Base-by-base conservation (phyloP, 30 jellyfish, hydroid and myxozoan genomes). In the Phacellophora camtschatica region DNA sequence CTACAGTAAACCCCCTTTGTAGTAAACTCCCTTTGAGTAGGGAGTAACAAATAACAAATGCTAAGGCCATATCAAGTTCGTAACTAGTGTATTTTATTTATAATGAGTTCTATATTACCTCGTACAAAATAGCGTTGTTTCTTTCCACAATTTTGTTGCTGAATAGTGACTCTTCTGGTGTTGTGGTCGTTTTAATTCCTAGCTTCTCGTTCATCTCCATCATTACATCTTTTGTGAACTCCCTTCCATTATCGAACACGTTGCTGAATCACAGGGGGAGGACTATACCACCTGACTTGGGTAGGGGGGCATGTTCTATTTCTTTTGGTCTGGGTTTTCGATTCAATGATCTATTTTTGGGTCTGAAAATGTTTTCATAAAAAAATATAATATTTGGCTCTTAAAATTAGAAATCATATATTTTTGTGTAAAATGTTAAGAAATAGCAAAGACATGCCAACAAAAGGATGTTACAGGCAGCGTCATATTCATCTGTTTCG, bases 101-200 rank as follows among this genome's bases (percentile, higher is more conserved):
- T n/a, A n/a, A n/a, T n/a, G 76, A 19, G 11, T 70, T 65, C 2
- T 25, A 25, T 29, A 42, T 43, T 19, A 81, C 49, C 12, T 39
- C 58, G 6, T 3, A 4, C 12, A 70, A 11, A 6, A 22, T 19
- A 5, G 81, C 28, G 23, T 39, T 70, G 48, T 70, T 39, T 5
- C 84, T 20, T 24, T 37, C 84, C 5, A 45, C 58, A 10, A 41
- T 39, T n/a, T 81, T 81, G 11, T 70, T 70, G 16, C 49, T 36
- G 16, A 35, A 70, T 15, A 81, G 84, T 7, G 65, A 25, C 42
- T 70, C 76, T 1, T 11, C 84, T 0, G 84, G 46, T 20, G 84
- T 70, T 43, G 74, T 70, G 1, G 71, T 15, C n/a, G n/a, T n/a
- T n/a, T n/a, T n/a, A n/a, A n/a, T n/a, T n/a, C n/a, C n/a, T 41